Evolutionary conservation across 2,888 invertebrate species (phyloP).

Genomic region (Protonemura montana): DNA sequence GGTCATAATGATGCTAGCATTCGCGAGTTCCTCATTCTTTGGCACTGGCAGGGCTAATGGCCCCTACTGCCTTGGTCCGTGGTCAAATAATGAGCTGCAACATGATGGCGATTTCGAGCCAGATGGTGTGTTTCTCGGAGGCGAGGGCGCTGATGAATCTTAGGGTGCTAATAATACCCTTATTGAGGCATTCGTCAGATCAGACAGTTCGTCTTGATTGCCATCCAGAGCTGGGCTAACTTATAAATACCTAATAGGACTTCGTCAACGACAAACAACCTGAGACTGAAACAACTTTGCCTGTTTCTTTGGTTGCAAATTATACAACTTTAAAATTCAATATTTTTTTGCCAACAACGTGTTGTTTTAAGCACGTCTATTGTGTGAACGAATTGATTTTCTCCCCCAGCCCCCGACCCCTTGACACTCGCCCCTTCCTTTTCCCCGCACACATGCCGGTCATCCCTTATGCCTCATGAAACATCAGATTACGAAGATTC

Average conservation of each 20-base stretch:
- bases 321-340: background rate
- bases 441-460: background rate
- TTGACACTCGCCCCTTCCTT: no score
- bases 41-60: conserved; percentile 20
- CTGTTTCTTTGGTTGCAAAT: background rate
- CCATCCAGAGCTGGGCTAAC: background rate
- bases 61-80: background rate
- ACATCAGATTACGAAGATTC: conserved; percentile 12
- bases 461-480: conserved; percentile 7
- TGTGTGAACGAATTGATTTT: background rate
- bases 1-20: conserved; percentile 33
- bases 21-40: conserved; percentile 37
- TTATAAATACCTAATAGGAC: background rate
- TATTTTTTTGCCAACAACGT: background rate
- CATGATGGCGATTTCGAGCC: conserved; percentile 13
- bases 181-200: conserved; percentile 7
- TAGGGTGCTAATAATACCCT: conserved; percentile 9
- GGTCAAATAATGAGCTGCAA: conserved; percentile 7
- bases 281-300: background rate
- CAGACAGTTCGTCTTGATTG: background rate
- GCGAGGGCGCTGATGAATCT: conserved; percentile 8
- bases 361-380: background rate
- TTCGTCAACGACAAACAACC: background rate
- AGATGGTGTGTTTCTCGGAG: conserved; percentile 30
- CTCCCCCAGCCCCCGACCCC: background rate